These are phyloP conservation scores for Phenacoccus solenopsis DNA, from an alignment of 1,140 invertebrate species.

Conservation along the genomic window DNA sequence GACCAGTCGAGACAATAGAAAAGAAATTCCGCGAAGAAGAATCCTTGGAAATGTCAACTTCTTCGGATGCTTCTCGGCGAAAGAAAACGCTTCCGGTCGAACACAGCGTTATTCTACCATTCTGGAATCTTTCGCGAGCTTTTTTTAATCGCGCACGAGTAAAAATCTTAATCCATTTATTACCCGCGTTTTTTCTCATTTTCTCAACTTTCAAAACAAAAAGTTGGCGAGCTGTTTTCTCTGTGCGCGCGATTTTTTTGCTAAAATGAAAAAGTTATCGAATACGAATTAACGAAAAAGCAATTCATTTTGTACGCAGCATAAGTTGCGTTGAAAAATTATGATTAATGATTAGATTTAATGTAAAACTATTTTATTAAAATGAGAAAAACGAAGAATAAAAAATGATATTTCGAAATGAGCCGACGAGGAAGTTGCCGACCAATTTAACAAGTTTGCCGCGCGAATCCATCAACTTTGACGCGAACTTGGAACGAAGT, in stretches of 20 bases:
- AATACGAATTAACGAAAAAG: slow-evolving; percentile 2
- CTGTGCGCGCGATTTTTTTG: neutral
- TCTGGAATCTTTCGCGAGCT: neutral
- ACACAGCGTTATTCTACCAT: too few relatives aligned
- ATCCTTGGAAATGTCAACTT: too few relatives aligned
- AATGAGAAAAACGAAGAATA: neutral
- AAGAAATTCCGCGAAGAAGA: too few relatives aligned
- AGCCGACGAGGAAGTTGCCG: neutral
- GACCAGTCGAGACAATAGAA: too few relatives aligned
- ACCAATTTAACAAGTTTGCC: neutral
- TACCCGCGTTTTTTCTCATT: neutral
- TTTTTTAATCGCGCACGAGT: neutral
- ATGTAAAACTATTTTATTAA: neutral
- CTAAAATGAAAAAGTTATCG: neutral
- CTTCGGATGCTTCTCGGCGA: too few relatives aligned
- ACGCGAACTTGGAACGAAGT: neutral
- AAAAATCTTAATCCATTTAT: neutral
- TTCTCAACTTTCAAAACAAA: neutral
- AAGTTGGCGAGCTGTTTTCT: neutral
- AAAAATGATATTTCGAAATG: slow-evolving; percentile 3
- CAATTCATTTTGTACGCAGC: neutral
- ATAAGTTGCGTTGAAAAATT: slow-evolving; percentile 3
- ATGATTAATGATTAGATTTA: slow-evolving; percentile 3
- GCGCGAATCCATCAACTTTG: neutral
- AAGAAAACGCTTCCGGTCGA: too few relatives aligned